Percentiles rank a stretch among this genome's conserved stretches.
Conservation (phyloP, 2,888 invertebrate genomes). For the Opisthograptis luteolata region DNA sequence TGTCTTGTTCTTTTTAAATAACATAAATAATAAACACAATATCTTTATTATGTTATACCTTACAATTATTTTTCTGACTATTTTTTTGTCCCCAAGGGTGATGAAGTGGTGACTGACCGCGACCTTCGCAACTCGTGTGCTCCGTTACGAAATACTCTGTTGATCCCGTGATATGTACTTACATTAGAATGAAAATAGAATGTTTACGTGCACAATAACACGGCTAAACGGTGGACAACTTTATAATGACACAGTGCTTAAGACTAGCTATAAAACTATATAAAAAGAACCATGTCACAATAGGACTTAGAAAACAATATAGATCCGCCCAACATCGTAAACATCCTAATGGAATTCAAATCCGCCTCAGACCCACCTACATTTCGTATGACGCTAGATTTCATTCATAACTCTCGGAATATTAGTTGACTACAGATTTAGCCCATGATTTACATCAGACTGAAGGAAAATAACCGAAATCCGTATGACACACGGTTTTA, state of each 20-base stretch:
- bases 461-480: slow-evolving; percentile 29
- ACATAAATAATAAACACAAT: no score
- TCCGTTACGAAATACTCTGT: slow-evolving; percentile 29
- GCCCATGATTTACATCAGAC: slow-evolving; percentile 26
- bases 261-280: background rate
- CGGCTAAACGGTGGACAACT: background rate
- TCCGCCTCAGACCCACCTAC: slow-evolving; percentile 16
- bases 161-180: slow-evolving; percentile 33
- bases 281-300: slow-evolving; percentile 8
- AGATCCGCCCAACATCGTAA: slow-evolving; percentile 5
- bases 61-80: background rate
- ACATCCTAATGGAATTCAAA: slow-evolving; percentile 4
- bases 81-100: slow-evolving; percentile 11
- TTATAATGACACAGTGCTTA: background rate
- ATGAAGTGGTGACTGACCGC: slow-evolving; percentile 16
- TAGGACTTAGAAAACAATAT: background rate
- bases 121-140: slow-evolving; percentile 32
- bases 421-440: slow-evolving; percentile 21
- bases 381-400: slow-evolving; percentile 25
- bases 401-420: slow-evolving; percentile 32
- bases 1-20: no score
- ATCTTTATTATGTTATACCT: no score
- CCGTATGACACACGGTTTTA: slow-evolving; percentile 32
- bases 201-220: slow-evolving; percentile 25
- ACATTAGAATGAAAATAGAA: slow-evolving; percentile 34